Evolutionary conservation across 2,113 vertebrate species (phyloP).

Genomic region (Stegostoma tigrinum): DNA sequence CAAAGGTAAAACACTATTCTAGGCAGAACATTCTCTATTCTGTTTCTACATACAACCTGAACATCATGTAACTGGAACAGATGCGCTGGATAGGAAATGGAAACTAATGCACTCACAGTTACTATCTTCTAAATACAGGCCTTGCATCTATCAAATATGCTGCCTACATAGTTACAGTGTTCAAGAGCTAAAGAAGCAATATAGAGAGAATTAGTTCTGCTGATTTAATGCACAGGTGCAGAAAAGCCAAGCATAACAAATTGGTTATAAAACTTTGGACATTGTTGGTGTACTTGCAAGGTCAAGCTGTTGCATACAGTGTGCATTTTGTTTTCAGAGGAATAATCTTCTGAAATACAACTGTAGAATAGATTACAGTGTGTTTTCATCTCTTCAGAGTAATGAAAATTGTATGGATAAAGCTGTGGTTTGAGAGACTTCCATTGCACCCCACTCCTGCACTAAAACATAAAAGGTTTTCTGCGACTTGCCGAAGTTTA

Average conservation of each 20-base stretch:
- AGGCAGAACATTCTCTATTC: no score
- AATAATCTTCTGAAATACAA: neutral
- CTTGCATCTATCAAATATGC: neutral
- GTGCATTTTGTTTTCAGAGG: constrained; percentile 5
- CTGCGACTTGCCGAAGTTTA: neutral
- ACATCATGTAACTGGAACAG: neutral
- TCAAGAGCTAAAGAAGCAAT: neutral
- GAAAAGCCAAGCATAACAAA: constrained; percentile 7
- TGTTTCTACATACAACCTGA: neutral
- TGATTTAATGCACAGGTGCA: constrained; percentile 22
- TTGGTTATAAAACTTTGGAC: neutral
- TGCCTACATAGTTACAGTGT: neutral
- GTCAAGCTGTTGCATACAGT: neutral
- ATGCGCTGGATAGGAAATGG: neutral
- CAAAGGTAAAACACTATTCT: neutral
- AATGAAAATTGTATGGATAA: neutral
- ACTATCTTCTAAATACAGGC: neutral
- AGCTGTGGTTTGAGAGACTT: neutral
- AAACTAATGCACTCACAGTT: neutral
- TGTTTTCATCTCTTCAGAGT: neutral
- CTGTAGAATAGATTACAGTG: neutral
- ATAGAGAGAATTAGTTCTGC: neutral
- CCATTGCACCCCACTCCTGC: neutral
- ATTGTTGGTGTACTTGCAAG: constrained; percentile 29
- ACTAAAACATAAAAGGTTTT: neutral